phyloP scores from a whole-genome alignment of 2,797 vertebrate species.

The Tiaroga cobitis region DNA sequence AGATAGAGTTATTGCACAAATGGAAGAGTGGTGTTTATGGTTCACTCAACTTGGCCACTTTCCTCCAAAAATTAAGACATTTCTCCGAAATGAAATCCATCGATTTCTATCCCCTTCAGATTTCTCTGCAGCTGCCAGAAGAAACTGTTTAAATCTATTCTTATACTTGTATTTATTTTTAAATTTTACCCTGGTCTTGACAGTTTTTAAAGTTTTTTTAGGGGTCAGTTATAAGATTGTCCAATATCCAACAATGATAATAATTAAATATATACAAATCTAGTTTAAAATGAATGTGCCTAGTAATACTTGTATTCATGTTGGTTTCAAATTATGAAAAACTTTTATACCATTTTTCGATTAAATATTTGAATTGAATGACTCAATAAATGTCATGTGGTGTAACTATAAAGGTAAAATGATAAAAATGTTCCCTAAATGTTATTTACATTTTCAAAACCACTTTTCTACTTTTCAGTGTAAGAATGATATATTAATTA shows the following conservation, averaged over 20 bases:
- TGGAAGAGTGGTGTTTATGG: constrained; percentile 65
- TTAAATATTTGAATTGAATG: background rate
- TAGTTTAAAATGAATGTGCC: background rate
- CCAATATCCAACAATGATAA: background rate
- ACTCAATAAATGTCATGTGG: background rate
- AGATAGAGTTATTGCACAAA: constrained; percentile 59
- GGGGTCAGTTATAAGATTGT: background rate
- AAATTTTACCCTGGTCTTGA: background rate
- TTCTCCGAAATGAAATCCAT: background rate
- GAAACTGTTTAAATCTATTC: background rate
- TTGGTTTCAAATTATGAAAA: background rate
- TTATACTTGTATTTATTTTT: background rate
- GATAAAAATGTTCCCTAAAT: background rate
- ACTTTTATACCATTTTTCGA: background rate
- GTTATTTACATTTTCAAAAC: background rate
- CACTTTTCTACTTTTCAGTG: background rate
- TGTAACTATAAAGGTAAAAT: background rate
- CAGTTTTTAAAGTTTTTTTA: background rate
- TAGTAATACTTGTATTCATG: background rate
- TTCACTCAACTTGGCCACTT: constrained; percentile 55
- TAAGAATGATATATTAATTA: background rate
- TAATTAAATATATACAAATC: background rate
- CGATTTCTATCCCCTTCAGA: background rate
- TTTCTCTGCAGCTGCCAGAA: background rate
- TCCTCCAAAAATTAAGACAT: constrained; percentile 44